A percentile compares a stretch with the other conserved stretches of the same genome.
phyloP scores from a whole-genome alignment of 2,113 vertebrate species.

The Dermatemys mawii region DNA sequence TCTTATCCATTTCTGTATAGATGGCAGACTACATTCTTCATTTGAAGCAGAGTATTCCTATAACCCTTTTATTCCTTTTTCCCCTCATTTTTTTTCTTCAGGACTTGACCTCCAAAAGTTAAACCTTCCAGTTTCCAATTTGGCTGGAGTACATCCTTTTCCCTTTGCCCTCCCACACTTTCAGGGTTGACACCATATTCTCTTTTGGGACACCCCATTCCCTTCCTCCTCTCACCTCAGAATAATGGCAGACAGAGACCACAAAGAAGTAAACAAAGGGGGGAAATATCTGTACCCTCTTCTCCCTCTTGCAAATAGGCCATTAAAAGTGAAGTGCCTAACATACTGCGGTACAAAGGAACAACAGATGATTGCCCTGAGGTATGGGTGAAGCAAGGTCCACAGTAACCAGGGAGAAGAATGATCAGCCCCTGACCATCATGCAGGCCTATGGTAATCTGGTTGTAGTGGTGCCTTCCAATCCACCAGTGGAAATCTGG shows the following conservation, averaged over 20 bases:
- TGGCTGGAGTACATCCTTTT: background rate
- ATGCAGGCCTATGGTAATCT: background rate
- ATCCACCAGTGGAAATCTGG: background rate
- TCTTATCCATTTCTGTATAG: background rate
- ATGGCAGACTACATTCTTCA: background rate
- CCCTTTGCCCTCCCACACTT: background rate
- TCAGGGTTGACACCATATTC: too few relatives aligned
- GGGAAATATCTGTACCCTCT: background rate
- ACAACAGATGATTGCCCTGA: background rate
- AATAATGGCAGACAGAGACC: background rate
- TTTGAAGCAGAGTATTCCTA: background rate
- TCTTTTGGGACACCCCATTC: background rate
- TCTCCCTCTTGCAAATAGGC: background rate
- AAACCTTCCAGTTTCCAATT: background rate
- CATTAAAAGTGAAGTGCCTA: background rate
- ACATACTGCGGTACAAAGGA: background rate
- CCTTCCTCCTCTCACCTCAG: background rate
- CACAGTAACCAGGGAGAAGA: background rate
- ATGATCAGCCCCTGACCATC: background rate
- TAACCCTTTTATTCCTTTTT: accelerated
- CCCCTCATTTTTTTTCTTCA: background rate
- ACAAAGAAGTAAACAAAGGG: background rate
- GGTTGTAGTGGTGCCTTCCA: background rate
- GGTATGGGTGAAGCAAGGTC: background rate
- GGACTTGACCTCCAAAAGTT: background rate